These are phyloP conservation scores for Enoplosus armatus DNA, from an alignment of 2,797 vertebrate species.

Conservation along the genomic window DNA sequence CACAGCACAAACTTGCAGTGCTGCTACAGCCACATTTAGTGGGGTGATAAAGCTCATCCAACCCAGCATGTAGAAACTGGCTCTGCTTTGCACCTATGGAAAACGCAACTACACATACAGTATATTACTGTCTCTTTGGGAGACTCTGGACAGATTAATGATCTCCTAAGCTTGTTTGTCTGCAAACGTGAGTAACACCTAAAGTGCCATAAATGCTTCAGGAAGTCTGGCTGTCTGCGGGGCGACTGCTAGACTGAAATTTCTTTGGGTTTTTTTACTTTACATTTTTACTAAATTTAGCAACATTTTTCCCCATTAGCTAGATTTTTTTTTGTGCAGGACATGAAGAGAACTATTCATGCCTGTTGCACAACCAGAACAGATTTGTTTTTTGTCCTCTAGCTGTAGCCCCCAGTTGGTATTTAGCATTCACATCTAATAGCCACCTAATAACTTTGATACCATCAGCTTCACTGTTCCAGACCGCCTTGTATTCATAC, in stretches of 20 bases:
- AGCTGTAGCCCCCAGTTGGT: slow-evolving; percentile 20
- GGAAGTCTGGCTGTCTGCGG: slow-evolving; percentile 64
- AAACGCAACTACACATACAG: slow-evolving; percentile 25
- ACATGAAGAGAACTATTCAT: slow-evolving; percentile 36
- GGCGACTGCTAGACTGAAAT: slow-evolving; percentile 20
- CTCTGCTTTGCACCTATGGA: slow-evolving; percentile 25
- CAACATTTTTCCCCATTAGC: background rate
- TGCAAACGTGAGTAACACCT: slow-evolving; percentile 67
- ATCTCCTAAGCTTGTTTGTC: slow-evolving; percentile 64
- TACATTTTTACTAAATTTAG: slow-evolving; percentile 4
- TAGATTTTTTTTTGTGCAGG: slow-evolving; percentile 3
- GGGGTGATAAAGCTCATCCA: slow-evolving; percentile 35
- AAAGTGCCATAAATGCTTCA: slow-evolving; percentile 73
- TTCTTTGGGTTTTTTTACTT: background rate
- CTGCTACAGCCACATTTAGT: slow-evolving; percentile 1
- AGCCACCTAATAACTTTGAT: slow-evolving; percentile 55
- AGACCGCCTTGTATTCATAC: slow-evolving; percentile 44
- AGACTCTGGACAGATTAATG: slow-evolving; percentile 70
- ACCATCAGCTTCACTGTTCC: slow-evolving; percentile 37
- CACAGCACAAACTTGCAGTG: background rate
- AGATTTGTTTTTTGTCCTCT: slow-evolving; percentile 17
- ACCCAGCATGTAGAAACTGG: slow-evolving; percentile 1
- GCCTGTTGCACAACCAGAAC: slow-evolving; percentile 20
- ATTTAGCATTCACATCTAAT: slow-evolving; percentile 60
- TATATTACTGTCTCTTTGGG: slow-evolving; percentile 37